phyloP scores from a whole-genome alignment of 2,113 vertebrate species.

The Eidolon helvum region DNA sequence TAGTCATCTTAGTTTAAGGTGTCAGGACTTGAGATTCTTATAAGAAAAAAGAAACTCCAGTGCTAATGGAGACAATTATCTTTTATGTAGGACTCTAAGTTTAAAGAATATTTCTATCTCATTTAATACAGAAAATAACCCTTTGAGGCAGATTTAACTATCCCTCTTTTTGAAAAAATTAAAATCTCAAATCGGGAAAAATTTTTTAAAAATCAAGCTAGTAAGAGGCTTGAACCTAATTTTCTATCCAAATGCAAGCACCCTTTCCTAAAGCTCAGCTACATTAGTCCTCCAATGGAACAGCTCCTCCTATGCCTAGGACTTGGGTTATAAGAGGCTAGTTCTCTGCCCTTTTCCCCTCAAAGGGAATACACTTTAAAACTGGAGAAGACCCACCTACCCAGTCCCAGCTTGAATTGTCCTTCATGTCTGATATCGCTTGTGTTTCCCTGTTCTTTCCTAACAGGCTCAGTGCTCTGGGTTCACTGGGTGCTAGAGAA shows the following conservation, averaged over 20 bases:
- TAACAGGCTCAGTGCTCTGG: not conserved
- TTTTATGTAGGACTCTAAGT: not conserved
- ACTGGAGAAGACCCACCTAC: not conserved
- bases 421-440: not conserved
- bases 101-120: not conserved
- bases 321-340: not conserved
- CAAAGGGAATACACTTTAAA: not conserved
- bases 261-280: not conserved
- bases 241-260: not conserved
- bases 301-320: not conserved
- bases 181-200: constrained; percentile 2
- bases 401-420: not conserved
- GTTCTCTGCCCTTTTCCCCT: not conserved
- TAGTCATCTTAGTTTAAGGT: not conserved
- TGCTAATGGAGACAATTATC: not conserved
- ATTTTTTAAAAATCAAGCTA: not conserved
- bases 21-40: not conserved
- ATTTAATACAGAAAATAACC: not conserved
- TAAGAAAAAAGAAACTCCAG: not conserved
- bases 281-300: not conserved
- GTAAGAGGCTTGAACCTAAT: not conserved
- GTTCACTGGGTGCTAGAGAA: not conserved
- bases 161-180: constrained; percentile 5
- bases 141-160: not conserved
- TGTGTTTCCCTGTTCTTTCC: not conserved